Base-by-base conservation (phyloP, 1,140 invertebrate genomes). In the Theocolax elegans region DNA sequence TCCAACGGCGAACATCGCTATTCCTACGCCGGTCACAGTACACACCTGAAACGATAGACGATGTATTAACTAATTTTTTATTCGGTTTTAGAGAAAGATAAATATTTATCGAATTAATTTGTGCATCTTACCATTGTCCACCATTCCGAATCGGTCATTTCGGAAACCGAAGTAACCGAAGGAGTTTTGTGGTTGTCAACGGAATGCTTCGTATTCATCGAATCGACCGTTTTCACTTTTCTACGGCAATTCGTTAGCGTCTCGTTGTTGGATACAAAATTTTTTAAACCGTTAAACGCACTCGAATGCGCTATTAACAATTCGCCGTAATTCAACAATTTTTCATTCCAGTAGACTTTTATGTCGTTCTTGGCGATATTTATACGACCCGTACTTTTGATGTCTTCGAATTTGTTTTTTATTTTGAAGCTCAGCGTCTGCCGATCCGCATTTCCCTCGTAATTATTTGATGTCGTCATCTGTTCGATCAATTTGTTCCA, bases 1-100 rank as follows among this genome's bases (percentile, higher is more conserved):
- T 3, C 83, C 84, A 4, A 85, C 71, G 2, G 80, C 67, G 58
- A 85, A 85, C 83, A 85, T 85, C 0, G 78, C 78, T 0, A 84
- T 74, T 8, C 84, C 84, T 9, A 85, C 79, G 13, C 81, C 81
- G 42, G 81, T 77, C 12, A 85, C 80, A 1, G 80, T 82, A 8
- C 74, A 77, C 0, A 85, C 77, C 84, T 85, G 51, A 23, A 72
- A 72, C 21, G 0, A 38, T 23, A 23, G 17, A 23, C 2, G 10
- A 48, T 7, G 2, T 12, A 48, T 21, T 1, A 48, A 48, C 12
- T 23, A 23, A 42, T 13, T 3, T 7, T 42, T 42, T 7, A 42
- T 4, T 42, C 3, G 17, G 17, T 44, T 44, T 44, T 13, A 15
- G 3, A 15, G 40, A 15, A 44, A 9, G 3, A 23, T 49, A 21